Evolutionary conservation across 30 jellyfish, hydroid and myxozoan genomes (phyloP), one percentile per base, ranked within the genome.

Genomic region (Turritopsis rubra): DNA sequence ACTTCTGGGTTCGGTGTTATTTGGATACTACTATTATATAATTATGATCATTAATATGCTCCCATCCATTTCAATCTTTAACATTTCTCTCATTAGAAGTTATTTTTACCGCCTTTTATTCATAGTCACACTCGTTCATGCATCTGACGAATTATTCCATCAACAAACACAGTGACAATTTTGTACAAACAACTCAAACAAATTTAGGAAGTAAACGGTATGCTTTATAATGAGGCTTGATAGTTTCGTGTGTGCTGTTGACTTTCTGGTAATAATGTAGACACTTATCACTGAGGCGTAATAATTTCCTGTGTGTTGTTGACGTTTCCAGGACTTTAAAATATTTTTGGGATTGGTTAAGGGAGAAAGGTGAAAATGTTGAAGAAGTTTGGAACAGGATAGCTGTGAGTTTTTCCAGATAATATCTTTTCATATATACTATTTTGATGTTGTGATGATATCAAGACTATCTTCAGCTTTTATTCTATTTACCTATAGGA

Each of bases 131-230:
- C 72, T 89, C 83, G 30, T 89, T 27, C 68, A 89, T 89, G 96
- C 96, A 89, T 78, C 90, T 89, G 25, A 89, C 96, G 18, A 89
- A 89, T 54, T 89, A 89, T 71, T 89, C 96, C 0, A 89, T 89
- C 68, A 89, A 89, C 77, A 89, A 89, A 65, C 90, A 84, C 71
- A 89, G 84, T 75, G 96, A 85, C 30, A 86, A 89, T 7, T 89
- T 89, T 65, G 81, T 84, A 84, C 88, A 85, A 71, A 84, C 96
- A 21, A 52, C 94, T 5, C 82, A 73, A 8, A 85, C 70, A 31
- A 91, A 89, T n/a, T 78, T 26, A 65, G 96, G 96, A 30, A 84
- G 90, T 8, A 89, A 89, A 85, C 75, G 96, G 96, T 88, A 19
- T 5, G 29, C 9, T 74, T 20, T 23, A 66, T 13, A 5, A 3